These are phyloP conservation scores for Enteromius anoplus DNA, from an alignment of 2,797 vertebrate genomes.

Conservation along the genomic window DNA sequence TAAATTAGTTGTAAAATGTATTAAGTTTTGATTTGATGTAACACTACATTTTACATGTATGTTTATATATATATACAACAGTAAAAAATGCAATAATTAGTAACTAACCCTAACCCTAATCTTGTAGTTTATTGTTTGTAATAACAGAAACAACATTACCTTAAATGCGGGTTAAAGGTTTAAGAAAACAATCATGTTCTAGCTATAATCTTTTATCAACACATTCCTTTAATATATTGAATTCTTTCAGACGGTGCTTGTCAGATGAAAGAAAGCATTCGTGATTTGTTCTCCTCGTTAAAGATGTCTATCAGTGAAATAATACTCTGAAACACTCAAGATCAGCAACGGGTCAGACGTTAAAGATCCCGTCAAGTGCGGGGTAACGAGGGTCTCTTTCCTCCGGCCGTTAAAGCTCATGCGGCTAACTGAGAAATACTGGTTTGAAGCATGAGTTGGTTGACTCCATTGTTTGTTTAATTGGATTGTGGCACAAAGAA, in stretches of 20 bases:
- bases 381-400: conserved; percentile 35
- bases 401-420: conserved; percentile 10
- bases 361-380: conserved; percentile 9
- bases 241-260: conserved; percentile 28
- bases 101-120: background rate
- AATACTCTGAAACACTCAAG: conserved; percentile 34
- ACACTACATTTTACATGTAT: background rate
- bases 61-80: background rate
- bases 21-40: background rate
- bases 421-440: conserved; percentile 55
- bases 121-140: background rate
- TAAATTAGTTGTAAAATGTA: background rate
- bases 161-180: background rate
- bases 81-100: background rate
- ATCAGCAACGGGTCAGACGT: conserved; percentile 2
- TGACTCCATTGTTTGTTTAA: conserved; percentile 59
- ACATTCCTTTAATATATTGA: conserved; percentile 9
- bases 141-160: background rate
- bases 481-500: conserved; percentile 52
- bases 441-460: conserved; percentile 46
- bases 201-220: conserved; percentile 26
- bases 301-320: conserved; percentile 52
- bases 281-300: conserved; percentile 33
- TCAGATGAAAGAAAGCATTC: conserved; percentile 43
- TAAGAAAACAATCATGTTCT: background rate